These are phyloP conservation scores for Indicator maculatus DNA, from an alignment of 2,113 vertebrate species.

Conservation along the genomic window DNA sequence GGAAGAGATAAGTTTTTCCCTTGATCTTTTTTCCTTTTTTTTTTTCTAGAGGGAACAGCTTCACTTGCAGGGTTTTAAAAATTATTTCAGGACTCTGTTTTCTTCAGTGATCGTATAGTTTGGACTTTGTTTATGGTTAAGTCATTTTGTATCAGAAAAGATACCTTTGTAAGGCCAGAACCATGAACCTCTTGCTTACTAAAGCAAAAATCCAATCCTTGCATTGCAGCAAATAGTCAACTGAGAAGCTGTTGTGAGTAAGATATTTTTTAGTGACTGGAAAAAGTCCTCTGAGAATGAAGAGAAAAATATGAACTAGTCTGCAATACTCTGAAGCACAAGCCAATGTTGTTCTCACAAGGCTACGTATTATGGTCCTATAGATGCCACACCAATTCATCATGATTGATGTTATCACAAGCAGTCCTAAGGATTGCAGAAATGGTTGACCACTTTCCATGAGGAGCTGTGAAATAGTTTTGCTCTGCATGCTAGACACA, in stretches of 20 bases:
- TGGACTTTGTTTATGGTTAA: neutral
- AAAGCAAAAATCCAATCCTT: neutral
- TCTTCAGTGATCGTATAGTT: neutral
- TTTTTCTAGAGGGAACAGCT: neutral
- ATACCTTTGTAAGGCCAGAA: too few relatives aligned
- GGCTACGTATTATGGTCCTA: neutral
- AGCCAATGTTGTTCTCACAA: neutral
- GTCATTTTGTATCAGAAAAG: neutral
- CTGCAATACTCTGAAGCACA: neutral
- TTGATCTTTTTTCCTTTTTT: slow-evolving; percentile 26
- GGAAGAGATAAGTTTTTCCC: slow-evolving; percentile 55
- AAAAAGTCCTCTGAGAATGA: neutral
- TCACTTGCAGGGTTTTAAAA: neutral
- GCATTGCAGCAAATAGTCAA: neutral
- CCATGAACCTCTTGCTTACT: neutral
- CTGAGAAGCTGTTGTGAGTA: neutral
- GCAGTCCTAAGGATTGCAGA: neutral
- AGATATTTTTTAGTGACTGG: neutral
- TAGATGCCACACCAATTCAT: neutral
- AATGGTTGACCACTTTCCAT: neutral
- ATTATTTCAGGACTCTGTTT: neutral
- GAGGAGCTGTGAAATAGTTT: slow-evolving; percentile 17
- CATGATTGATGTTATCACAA: neutral
- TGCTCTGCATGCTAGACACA: neutral
- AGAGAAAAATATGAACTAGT: neutral